Base-by-base conservation (phyloP, 1,140 invertebrate genomes). In the Drosophila tsacasi region DNA sequence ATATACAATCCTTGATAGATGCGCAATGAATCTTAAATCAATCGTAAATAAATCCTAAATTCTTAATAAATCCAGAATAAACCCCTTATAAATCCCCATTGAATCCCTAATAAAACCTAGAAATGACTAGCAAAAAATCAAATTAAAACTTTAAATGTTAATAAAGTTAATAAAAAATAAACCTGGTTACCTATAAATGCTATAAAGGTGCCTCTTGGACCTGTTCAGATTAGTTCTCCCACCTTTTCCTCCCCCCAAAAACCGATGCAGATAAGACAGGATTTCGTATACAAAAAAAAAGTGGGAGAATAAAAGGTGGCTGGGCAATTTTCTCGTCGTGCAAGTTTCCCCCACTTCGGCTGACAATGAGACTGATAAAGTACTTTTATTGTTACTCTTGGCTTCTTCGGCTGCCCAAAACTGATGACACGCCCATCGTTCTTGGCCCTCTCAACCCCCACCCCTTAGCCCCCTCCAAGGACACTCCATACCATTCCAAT, bases 341-440 rank as follows among this genome's bases (percentile, higher is more conserved):
- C 9, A 37, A 44, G n/a, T 39, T 61, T 21, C 5, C 35, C 27
- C 37, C 13, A 9, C 30, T 35, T n/a, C 15, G 8, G 10, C 23
- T 50, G 71, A 74, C 71, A 74, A 73, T 52, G 71, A 61, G 54
- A 47, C 71, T 59, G 57, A 54, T 44, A 67, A 68, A 74, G 76
- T 74, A 63, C 52, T 35, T 60, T 21, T 73, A 30, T 25, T 30
- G 21, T 21, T 42, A 39, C 68, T 52, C 49, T 73, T 35, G 54
- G 67, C 67, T 37, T 49, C 25, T 30, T 49, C 5, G 13, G 21
- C 52, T 72, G 52, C 42, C 68, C 65, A 30, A 59, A 72, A 59
- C 66, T 37, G 67, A 72, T 72, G 69, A 37, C 69, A 72, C 67
- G 46, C 67, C 69, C 64, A 75, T 75, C 61, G 62, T 42, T 72